These are phyloP conservation scores for Syngnathus rostellatus DNA, from an alignment of 2,797 vertebrate species.

Conservation along the genomic window DNA sequence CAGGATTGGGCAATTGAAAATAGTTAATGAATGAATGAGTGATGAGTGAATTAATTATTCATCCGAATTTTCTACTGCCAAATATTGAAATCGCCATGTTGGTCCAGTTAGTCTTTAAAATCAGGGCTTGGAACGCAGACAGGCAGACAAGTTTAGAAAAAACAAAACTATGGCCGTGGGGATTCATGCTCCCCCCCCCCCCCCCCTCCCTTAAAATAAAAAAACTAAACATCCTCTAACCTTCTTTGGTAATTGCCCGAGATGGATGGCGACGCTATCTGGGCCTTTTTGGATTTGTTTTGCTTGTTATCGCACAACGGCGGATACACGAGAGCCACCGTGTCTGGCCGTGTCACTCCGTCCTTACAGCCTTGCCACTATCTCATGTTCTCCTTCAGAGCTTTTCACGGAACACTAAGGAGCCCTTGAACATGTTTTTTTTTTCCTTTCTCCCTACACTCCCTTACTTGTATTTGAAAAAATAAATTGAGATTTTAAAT, in stretches of 20 bases:
- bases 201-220: too few relatives aligned
- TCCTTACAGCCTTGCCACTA: conserved; percentile 63
- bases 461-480: conserved; percentile 21
- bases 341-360: conserved; percentile 68
- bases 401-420: conserved; percentile 24
- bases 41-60: too few relatives aligned
- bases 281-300: conserved; percentile 52
- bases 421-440: conserved; percentile 7
- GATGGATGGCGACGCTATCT: conserved; percentile 47
- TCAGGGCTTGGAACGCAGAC: too few relatives aligned
- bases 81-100: too few relatives aligned
- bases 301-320: conserved; percentile 56
- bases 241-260: neutral
- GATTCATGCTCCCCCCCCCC: neutral
- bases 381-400: conserved; percentile 46
- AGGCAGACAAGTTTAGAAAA: too few relatives aligned
- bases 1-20: too few relatives aligned
- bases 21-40: too few relatives aligned
- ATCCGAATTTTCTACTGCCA: too few relatives aligned
- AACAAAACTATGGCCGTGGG: neutral
- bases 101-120: too few relatives aligned
- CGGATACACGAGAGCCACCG: conserved; percentile 62
- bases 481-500: conserved; percentile 8
- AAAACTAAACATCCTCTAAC: conserved; percentile 37
- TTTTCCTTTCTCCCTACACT: neutral